Conservation (phyloP, 2,888 invertebrate genomes). For the Phyllotreta striolata region DNA sequence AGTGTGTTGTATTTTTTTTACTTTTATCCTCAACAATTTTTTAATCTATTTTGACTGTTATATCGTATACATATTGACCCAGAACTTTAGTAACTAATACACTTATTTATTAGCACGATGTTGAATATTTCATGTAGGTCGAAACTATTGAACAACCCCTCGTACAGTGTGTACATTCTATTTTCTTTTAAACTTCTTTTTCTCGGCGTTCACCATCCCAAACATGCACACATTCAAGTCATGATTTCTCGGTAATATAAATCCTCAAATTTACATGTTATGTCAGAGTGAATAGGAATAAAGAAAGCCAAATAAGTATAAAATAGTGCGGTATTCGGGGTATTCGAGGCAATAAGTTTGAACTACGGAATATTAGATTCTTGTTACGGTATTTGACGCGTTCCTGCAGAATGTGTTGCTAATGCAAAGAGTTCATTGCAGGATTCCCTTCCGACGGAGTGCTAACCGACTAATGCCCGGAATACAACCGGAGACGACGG, state of each 20-base stretch:
- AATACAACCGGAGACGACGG: too few relatives aligned
- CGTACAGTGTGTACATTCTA: too few relatives aligned
- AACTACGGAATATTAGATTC: constrained; percentile 38
- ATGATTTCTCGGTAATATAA: constrained; percentile 57
- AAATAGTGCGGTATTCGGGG: constrained; percentile 35
- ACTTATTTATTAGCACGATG: too few relatives aligned
- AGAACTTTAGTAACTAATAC: too few relatives aligned
- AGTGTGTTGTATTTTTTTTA: too few relatives aligned
- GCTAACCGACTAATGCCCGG: too few relatives aligned
- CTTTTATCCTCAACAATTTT: too few relatives aligned
- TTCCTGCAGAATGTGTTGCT: constrained; percentile 28
- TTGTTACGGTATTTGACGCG: constrained; percentile 36
- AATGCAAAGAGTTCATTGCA: constrained; percentile 30
- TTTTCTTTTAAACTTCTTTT: constrained; percentile 23
- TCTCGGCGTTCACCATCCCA: constrained; percentile 20
- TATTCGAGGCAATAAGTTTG: constrained; percentile 36
- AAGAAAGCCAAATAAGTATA: constrained; percentile 33
- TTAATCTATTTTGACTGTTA: too few relatives aligned
- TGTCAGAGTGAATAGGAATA: constrained; percentile 34
- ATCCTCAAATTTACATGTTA: constrained; percentile 50
- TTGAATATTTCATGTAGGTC: too few relatives aligned
- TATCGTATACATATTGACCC: too few relatives aligned
- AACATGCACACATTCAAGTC: constrained; percentile 28
- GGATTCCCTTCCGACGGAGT: constrained; percentile 20
- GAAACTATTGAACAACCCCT: too few relatives aligned